phyloP scores from a whole-genome alignment of 2,797 vertebrate species.

The Esox masquinongy region DNA sequence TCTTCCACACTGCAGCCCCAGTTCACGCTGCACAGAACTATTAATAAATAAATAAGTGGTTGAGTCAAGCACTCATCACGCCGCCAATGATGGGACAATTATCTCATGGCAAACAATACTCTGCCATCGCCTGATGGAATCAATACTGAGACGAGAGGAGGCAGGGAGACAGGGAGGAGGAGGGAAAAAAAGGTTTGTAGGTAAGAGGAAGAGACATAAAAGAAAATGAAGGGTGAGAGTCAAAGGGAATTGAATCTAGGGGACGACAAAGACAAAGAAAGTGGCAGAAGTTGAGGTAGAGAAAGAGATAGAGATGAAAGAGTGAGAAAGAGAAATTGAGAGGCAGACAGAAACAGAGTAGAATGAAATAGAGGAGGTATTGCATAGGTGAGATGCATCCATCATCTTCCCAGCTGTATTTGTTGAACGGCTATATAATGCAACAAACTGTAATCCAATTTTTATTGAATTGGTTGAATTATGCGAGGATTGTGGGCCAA shows the following conservation, averaged over 20 bases:
- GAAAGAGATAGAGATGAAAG: no score
- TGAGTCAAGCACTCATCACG: slow-evolving; percentile 54
- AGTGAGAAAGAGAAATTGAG: no score
- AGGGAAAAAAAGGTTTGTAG: not conserved
- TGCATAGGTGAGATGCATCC: not conserved
- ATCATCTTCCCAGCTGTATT: not conserved
- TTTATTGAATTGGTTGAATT: not conserved
- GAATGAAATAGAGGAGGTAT: not conserved
- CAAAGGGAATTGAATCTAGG: not conserved
- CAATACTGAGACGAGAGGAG: slow-evolving; percentile 44
- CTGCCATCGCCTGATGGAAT: slow-evolving; percentile 62
- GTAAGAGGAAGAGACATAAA: not conserved
- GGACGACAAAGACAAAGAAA: not conserved
- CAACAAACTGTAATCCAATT: not conserved
- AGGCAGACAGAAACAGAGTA: slow-evolving; percentile 15
- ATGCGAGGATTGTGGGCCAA: not conserved
- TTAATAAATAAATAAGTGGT: slow-evolving; percentile 70
- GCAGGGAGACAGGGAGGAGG: not conserved
- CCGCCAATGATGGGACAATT: slow-evolving; percentile 69
- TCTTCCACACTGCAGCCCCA: no score
- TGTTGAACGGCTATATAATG: not conserved
- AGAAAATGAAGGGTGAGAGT: not conserved
- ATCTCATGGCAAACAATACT: slow-evolving; percentile 69
- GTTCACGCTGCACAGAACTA: slow-evolving; percentile 38
- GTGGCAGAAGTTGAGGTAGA: not conserved